Evolutionary conservation across 1,140 invertebrate genomes (phyloP).

Genomic region (Fopius arisanus): DNA sequence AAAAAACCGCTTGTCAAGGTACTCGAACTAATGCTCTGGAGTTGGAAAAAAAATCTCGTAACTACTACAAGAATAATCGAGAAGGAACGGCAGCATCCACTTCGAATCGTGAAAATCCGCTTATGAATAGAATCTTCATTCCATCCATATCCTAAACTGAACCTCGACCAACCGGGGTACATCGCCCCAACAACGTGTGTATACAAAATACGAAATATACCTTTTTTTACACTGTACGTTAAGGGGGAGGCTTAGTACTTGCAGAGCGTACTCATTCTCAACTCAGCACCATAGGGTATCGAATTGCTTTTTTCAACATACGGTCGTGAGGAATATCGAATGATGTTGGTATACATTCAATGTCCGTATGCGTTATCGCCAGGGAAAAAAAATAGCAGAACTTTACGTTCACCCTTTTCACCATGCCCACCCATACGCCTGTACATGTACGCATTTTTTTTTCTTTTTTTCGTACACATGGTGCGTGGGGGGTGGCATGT

Average conservation of each 20-base stretch:
- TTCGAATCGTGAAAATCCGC: background rate
- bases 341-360: constrained; percentile 24
- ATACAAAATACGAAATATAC: background rate
- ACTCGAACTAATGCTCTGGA: background rate
- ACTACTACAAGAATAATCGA: background rate
- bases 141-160: background rate
- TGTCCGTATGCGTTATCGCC: constrained; percentile 26
- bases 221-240: background rate
- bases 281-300: constrained; percentile 31
- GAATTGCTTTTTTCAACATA: constrained; percentile 48
- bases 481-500: constrained; percentile 37
- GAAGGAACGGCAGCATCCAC: background rate
- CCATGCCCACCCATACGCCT: background rate
- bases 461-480: constrained; percentile 38
- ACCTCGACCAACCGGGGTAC: background rate
- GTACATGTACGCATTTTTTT: background rate
- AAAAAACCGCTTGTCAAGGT: background rate
- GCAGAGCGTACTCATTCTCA: background rate
- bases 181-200: background rate
- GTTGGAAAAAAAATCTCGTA: background rate
- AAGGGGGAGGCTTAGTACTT: background rate
- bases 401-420: constrained; percentile 18
- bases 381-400: constrained; percentile 16
- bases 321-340: constrained; percentile 46
- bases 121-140: background rate